phyloP scores from a whole-genome alignment of 1,140 invertebrate species.

The Cherax destructor region DNA sequence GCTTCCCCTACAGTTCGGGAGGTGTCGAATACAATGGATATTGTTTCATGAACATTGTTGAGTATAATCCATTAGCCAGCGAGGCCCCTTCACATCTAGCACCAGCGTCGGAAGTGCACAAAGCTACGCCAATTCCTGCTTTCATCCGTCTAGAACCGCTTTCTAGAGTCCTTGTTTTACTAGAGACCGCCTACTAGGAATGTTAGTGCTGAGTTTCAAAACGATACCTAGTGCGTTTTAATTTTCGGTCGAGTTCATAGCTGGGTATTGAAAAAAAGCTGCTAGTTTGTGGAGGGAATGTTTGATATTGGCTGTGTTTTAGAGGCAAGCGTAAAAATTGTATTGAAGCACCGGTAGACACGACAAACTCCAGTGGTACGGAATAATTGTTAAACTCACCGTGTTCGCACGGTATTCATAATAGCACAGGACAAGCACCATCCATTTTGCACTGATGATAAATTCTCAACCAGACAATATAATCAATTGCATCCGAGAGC shows the following conservation, averaged over 20 bases:
- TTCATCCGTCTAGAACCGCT: not conserved
- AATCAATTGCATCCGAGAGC: slow-evolving; percentile 68
- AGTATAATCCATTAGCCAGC: slow-evolving; percentile 64
- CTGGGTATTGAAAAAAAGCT: too few species aligned
- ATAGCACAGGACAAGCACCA: slow-evolving; percentile 58
- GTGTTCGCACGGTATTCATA: slow-evolving; percentile 59
- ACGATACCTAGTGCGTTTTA: too few species aligned
- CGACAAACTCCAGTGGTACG: not conserved
- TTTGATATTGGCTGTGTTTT: too few species aligned
- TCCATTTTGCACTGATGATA: slow-evolving; percentile 67
- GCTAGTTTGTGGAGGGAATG: too few species aligned
- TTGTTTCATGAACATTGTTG: slow-evolving; percentile 66
- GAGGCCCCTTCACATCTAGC: slow-evolving; percentile 39
- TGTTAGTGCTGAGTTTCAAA: too few species aligned
- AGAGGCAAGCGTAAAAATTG: too few species aligned
- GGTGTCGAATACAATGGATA: slow-evolving; percentile 67
- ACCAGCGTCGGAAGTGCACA: slow-evolving; percentile 40
- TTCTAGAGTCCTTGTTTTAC: too few species aligned
- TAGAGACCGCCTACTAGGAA: too few species aligned
- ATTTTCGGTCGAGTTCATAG: too few species aligned
- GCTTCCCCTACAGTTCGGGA: slow-evolving; percentile 5
- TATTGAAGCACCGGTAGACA: too few species aligned
- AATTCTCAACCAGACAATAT: slow-evolving; percentile 67
- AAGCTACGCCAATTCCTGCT: slow-evolving; percentile 4
- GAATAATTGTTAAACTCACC: slow-evolving; percentile 24